Conservation (phyloP, 1,140 invertebrate species). For the Liolophura sinensis region DNA sequence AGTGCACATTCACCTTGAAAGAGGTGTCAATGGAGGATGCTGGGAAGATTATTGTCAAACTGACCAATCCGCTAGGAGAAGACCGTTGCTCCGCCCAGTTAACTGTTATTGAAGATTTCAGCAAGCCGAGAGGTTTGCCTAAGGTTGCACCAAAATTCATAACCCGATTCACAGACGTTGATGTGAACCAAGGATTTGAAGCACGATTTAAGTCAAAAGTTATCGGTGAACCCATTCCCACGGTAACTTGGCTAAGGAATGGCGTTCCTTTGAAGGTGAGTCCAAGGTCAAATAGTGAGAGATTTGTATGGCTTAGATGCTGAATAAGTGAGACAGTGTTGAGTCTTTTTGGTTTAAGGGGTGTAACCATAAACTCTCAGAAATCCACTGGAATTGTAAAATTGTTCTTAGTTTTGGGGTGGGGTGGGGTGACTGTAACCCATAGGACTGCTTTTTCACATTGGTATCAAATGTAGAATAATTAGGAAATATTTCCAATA, state of each 20-base stretch:
- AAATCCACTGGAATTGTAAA: neutral
- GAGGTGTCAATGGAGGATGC: constrained; percentile 43
- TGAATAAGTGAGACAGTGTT: no score
- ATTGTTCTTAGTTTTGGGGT: no score
- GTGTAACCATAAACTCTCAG: no score
- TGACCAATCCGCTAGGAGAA: constrained; percentile 36
- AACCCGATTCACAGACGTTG: constrained; percentile 33
- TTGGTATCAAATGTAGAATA: no score
- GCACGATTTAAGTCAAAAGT: constrained; percentile 45
- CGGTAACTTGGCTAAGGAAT: constrained; percentile 65
- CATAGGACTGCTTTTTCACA: no score
- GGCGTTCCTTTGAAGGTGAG: constrained; percentile 71
- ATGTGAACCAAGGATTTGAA: constrained; percentile 33
- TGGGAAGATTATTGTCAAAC: constrained; percentile 48
- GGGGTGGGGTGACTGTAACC: no score
- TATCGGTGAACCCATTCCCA: constrained; percentile 44
- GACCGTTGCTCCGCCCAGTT: constrained; percentile 26
- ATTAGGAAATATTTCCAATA: no score
- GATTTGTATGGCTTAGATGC: neutral
- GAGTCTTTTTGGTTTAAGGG: no score
- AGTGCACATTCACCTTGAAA: constrained; percentile 44
- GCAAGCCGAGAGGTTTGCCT: neutral
- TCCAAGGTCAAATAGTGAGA: constrained; percentile 34
- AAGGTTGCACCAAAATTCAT: constrained; percentile 30
- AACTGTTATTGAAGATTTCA: constrained; percentile 11